Evolutionary conservation across 2,113 vertebrate species (phyloP), one percentile per base, ranked within the genome.

Genomic region (Xenopus borealis): DNA sequence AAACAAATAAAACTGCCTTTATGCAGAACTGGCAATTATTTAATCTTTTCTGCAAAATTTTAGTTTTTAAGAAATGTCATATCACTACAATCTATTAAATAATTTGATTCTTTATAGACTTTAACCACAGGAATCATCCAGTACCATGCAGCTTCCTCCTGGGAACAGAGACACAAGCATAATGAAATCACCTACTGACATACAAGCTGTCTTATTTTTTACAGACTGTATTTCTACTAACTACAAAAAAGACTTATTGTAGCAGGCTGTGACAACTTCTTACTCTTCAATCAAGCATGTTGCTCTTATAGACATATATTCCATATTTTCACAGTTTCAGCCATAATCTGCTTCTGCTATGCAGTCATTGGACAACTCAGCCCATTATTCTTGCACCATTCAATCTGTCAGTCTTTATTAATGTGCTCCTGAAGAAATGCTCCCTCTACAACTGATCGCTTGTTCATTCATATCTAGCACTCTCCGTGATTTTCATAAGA

Each of bases 361-460:
- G 81, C 83, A 83, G 81, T 81, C 83, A 84, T 72, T 81, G 79
- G 84, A 72, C 61, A 84, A 71, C 76, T 83, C 78, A 82, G 75
- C 80, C 81, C 78, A 82, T 88, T 88, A 87, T 84, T 78, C 82
- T 86, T 87, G 84, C 83, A 82, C 81, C 78, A 82, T 85, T 85
- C 85, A 86, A 75, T 74, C 66, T 85, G 86, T 86, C 86, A 87
- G 79, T 81, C 83, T 82, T 85, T 77, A 86, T 89, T 85, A 86
- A 67, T 53, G 80, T 82, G 73, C 79, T 75, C 74, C 81, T 66
- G 69, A 50, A 46, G 72, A 71, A 85, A 79, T 81, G 78, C 64
- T 87, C 80, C 81, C 79, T 81, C 72, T 80, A 80, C 75, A 85
- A 79, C 78, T 70, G 57, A 80, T 75, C 74, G 63, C 80, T 79